Base-by-base conservation (phyloP, 2,888 invertebrate genomes). In the Prostheceraeus crozeri region DNA sequence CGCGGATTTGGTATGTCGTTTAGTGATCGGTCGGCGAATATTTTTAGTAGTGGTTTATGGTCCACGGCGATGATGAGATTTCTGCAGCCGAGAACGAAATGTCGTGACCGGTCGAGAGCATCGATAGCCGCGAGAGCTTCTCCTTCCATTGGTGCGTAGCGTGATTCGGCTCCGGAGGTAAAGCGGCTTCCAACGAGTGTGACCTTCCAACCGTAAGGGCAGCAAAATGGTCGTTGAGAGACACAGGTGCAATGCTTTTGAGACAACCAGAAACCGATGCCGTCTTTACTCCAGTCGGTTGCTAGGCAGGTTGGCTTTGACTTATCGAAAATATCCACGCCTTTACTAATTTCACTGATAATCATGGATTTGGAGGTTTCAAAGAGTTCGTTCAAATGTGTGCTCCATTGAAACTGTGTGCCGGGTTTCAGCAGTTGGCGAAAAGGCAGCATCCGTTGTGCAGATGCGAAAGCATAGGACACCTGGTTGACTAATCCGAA, bases 381-480 rank as follows among this genome's bases (percentile, higher is more conserved):
- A 27, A 64, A 64, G 27, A 60, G 23, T 10, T 59, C 16, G 25
- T 56, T 48, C 30, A 64, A 60, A 23, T 64, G 60, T 30, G 57
- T 55, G 16, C 56, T 59, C 62, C 62, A 64, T 2, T 53, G 27
- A 31, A 64, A 64, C 27, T 1, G 8, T 23, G 60, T 53, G 6
- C 8, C 14, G 27, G 54, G 63, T 33, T 61, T 62, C n/a, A 64
- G 31, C 1, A 64, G 60, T 33, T 61, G 40, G 1, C 65, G 36
- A 25, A 64, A 65, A 3, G 63, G 64, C 36, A 53, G 52, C 65
- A 65, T 65, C 35, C 56, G 59, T 30, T 35, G 35, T 27, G 64
- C 36, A 60, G 59, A 64, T 31, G 59, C 63, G 54, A 68, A 67
- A 1, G 65, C 58, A 40, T 67, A 67, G 1, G 64, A 61, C 0